A percentile compares a stretch with the other conserved stretches of the same genome.
phyloP scores from a whole-genome alignment of 2,113 vertebrate genomes.

The Pyrgilauda ruficollis region DNA sequence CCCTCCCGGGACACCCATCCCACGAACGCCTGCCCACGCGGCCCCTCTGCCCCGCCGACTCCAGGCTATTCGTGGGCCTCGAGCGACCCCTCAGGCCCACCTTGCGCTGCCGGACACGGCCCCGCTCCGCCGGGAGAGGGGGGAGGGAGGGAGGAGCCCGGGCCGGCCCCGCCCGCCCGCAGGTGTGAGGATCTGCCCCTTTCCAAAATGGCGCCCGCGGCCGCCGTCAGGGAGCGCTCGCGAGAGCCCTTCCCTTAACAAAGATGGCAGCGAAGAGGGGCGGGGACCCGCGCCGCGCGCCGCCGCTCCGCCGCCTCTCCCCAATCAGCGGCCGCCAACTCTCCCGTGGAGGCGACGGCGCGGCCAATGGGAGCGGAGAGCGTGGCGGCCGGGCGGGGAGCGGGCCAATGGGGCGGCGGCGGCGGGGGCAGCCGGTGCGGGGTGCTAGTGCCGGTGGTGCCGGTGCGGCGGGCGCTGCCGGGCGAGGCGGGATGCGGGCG shows the following conservation, averaged over 20 bases:
- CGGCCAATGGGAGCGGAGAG: slow-evolving; percentile 57
- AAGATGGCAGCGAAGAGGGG: slow-evolving; percentile 7
- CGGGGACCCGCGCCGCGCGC: background rate
- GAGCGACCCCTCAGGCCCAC: background rate
- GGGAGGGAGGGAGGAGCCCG: fast-evolving
- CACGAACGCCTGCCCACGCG: fast-evolving
- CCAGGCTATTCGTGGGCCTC: fast-evolving
- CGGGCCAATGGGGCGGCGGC: slow-evolving; percentile 52
- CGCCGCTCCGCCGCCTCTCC: background rate
- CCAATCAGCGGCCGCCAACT: slow-evolving; percentile 90
- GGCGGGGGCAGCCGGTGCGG: background rate
- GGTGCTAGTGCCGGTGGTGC: background rate
- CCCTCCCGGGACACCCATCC: background rate
- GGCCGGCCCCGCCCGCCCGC: background rate
- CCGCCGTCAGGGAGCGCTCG: too few relatives aligned
- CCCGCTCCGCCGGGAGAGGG: fast-evolving
- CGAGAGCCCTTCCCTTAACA: background rate
- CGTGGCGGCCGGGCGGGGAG: slow-evolving; percentile 6
- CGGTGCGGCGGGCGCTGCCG: background rate
- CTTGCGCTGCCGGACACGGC: fast-evolving
- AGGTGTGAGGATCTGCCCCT: slow-evolving; percentile 23
- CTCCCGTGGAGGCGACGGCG: slow-evolving; percentile 68
- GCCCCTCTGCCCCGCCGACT: background rate
- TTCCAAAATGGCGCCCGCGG: background rate
- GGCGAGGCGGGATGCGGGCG: slow-evolving; percentile 75